Base-by-base conservation (phyloP, 2,113 vertebrate genomes). In the Puma concolor region DNA sequence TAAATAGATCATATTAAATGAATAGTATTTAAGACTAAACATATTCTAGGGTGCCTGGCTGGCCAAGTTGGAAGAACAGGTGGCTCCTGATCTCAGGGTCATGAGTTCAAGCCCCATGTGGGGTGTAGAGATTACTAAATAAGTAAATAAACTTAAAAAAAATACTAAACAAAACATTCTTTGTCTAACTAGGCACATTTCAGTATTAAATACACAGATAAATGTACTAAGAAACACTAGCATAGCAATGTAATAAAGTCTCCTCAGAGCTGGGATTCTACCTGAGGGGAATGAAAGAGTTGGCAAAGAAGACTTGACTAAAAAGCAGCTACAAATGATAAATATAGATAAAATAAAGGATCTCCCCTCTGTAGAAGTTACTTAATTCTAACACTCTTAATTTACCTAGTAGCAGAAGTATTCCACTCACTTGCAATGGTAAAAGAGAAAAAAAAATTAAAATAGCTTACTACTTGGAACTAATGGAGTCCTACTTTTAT, bases 341-440 rank as follows among this genome's bases (percentile, higher is more conserved):
- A 76, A 48, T 38, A 48, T 4, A 72, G 54, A 72, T 67, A 82
- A 96, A 81, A 84, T 33, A 50, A 89, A 89, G 31, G 23, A 57
- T 95, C 17, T 63, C 8, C 12, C 48, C 31, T 93, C 33, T 92
- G 13, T 52, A 66, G 19, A 88, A 80, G 21, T 50, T 36, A 89
- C 57, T 95, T 66, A 85, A 74, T 89, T 94, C n/a, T 48, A 96
- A 57, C 29, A 76, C 67, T 82, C 31, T 94, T 88, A 91, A 90
- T 44, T 96, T 85, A 84, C 57, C 79, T 86, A 80, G 14, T 60
- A 83, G 31, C 11, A 16, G 21, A 89, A 52, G 48, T 15, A 79
- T 77, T 71, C 33, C n/a, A 66, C 38, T 86, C 14, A 74, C 17
- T 82, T 93, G 25, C 63, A 90, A 89, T 84, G 76, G 69, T 91